Evolutionary conservation across 2,113 vertebrate species (phyloP).

Genomic region (Microcebus ravelobensis): DNA sequence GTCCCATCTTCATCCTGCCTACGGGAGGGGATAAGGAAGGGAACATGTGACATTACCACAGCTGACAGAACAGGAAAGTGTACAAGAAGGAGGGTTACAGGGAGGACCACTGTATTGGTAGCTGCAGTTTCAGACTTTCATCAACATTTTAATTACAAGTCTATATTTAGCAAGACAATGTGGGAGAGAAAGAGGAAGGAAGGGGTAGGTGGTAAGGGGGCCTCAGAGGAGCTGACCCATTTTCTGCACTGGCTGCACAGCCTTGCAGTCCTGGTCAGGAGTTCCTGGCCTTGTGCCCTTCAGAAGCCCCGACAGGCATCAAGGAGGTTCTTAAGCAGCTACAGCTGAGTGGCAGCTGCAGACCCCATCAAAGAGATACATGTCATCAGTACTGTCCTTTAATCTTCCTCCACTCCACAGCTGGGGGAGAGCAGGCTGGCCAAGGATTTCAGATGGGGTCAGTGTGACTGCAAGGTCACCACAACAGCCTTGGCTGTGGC

Average conservation of each 20-base stretch:
- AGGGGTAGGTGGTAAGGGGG: conserved; percentile 36
- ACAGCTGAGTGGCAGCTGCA: conserved; percentile 44
- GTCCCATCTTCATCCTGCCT: neutral
- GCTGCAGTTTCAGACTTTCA: conserved; percentile 59
- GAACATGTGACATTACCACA: neutral
- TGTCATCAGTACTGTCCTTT: conserved; percentile 49
- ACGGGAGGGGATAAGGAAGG: neutral
- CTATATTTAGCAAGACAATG: conserved; percentile 76
- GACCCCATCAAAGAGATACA: conserved; percentile 41
- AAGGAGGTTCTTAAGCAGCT: neutral
- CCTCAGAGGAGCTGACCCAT: conserved; percentile 64
- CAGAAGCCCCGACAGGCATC: neutral
- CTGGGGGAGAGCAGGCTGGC: neutral
- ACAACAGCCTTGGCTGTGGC: conserved; percentile 85
- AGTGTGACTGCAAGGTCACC: conserved; percentile 82
- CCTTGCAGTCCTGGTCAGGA: conserved; percentile 53
- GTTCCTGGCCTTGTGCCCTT: conserved; percentile 40
- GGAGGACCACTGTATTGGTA: conserved; percentile 24
- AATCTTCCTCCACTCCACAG: conserved; percentile 33
- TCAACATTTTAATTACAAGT: conserved; percentile 77
- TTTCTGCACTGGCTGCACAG: conserved; percentile 57
- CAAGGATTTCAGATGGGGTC: conserved; percentile 28
- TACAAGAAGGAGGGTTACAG: neutral
- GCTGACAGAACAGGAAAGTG: neutral
- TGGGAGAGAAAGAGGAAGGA: conserved; percentile 23